Evolutionary conservation across 1,140 invertebrate species (phyloP).

Genomic region (Armadillidium nasatum): DNA sequence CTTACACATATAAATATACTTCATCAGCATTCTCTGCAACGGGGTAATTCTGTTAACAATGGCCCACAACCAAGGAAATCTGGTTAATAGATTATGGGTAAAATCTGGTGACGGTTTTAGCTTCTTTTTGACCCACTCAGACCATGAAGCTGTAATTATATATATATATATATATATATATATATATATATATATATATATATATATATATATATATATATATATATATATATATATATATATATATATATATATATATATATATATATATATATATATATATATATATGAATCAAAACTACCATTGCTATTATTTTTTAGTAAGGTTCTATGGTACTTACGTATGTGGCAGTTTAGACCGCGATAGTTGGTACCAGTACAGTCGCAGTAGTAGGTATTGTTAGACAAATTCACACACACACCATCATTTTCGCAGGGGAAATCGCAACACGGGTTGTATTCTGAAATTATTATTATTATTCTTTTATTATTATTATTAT

Average conservation of each 20-base stretch:
- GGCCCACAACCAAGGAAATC: too few relatives aligned
- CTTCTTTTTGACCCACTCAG: too few relatives aligned
- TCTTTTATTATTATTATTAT: too few relatives aligned
- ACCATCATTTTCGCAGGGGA: slow-evolving; percentile 49
- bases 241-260: not conserved
- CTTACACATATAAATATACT: not conserved
- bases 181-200: not conserved
- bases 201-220: not conserved
- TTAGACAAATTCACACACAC: slow-evolving; percentile 47
- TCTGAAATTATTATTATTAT: slow-evolving; percentile 21
- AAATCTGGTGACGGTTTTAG: too few relatives aligned
- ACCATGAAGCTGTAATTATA: too few relatives aligned
- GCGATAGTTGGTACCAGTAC: slow-evolving; percentile 47
- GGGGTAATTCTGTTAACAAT: too few relatives aligned
- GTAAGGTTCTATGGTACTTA: slow-evolving; percentile 43
- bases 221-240: not conserved
- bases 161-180: slow-evolving; percentile 15
- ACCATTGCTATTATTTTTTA: not conserved
- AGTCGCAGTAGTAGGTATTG: slow-evolving; percentile 49
- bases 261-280: not conserved
- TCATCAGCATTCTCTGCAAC: too few relatives aligned
- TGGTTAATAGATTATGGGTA: too few relatives aligned
- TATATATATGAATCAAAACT: not conserved
- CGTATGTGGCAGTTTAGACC: slow-evolving; percentile 49
- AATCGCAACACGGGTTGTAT: slow-evolving; percentile 49